Base-by-base conservation (phyloP, 2,797 vertebrate species). In the Crax fasciolata region DNA sequence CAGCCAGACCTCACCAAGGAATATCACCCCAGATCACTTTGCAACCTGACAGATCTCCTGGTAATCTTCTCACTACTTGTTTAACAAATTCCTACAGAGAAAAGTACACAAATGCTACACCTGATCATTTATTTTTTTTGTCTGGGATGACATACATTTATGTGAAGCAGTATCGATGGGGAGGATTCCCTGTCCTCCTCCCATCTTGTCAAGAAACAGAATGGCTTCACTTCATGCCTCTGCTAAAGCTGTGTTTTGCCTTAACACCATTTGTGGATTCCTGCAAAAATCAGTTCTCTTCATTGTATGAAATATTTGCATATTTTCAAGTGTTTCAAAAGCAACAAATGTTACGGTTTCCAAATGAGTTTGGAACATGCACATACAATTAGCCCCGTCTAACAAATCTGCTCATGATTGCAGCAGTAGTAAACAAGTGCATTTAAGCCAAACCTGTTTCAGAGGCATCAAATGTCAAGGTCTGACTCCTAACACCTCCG, bases 281-380 rank as follows among this genome's bases (percentile, higher is more conserved):
- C 68, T 81, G 92, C 65, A 80, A 41, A 76, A 96, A 85, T 77
- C 89, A 52, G 39, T 49, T 83, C 90, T 70, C 93, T 81, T 80
- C 89, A 51, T 57, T n/a, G 86, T 74, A 14, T 32, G 81, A 83
- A 96, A 94, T 94, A 94, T 96, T 95, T 95, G 96, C 94, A 95
- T 88, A 93, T 94, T 95, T 90, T 86, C 48, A 94, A 94, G 90
- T 11, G 55, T 55, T 30, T 94, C 94, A 94, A 95, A 95, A 89
- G 95, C 93, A 94, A 95, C 92, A 94, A 96, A 92, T 84, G 86
- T 90, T 91, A 95, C 87, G 77, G 94, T 61, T 93, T 96, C 93
- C 94, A 93, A 96, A 96, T 77, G 84, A 90, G 95, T 93, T 92
- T 97, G 96, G 93, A 97, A 97, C 92, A 77, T 13, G 92, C 81